Percentiles rank a stretch among this genome's conserved stretches.
Conservation (phyloP, 2,113 vertebrate species). For the Chamaea fasciata region DNA sequence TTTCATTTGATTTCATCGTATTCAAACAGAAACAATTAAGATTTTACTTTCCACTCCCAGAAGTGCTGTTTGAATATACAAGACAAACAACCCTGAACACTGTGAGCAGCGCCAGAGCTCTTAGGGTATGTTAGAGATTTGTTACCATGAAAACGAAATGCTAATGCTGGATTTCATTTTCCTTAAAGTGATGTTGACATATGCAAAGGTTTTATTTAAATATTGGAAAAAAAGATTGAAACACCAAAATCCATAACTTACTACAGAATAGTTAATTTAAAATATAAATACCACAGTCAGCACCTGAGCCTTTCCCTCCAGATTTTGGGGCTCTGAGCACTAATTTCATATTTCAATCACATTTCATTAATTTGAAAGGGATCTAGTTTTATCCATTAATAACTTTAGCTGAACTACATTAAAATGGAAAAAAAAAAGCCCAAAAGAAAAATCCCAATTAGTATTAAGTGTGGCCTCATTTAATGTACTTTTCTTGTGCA, state of each 20-base stretch:
- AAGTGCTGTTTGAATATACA: conserved; percentile 20
- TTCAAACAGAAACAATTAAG: conserved; percentile 36
- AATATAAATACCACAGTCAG: conserved; percentile 1
- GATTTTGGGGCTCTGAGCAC: not conserved
- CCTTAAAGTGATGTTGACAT: conserved; percentile 48
- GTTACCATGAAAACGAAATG: conserved; percentile 45
- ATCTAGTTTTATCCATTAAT: not conserved
- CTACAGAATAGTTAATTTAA: conserved; percentile 15
- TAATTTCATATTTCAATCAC: conserved; percentile 4
- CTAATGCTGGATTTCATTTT: conserved; percentile 17
- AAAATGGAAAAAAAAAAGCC: not conserved
- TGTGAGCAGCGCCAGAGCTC: not conserved
- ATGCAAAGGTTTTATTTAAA: conserved; percentile 58
- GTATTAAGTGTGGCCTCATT: not conserved
- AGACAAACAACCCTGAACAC: conserved; percentile 1
- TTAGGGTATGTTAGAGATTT: not conserved
- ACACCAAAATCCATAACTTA: not conserved
- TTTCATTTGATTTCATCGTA: not conserved
- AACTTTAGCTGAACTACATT: not conserved
- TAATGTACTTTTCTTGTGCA: not conserved
- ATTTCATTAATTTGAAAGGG: not conserved
- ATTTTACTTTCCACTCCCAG: conserved; percentile 7
- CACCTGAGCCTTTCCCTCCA: not conserved
- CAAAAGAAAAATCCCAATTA: not conserved
- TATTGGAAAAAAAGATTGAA: conserved; percentile 5